Evolutionary conservation across 1,140 invertebrate genomes (phyloP), one percentile per base, ranked within the genome.

Genomic region (Brachionus rotundiformis): DNA sequence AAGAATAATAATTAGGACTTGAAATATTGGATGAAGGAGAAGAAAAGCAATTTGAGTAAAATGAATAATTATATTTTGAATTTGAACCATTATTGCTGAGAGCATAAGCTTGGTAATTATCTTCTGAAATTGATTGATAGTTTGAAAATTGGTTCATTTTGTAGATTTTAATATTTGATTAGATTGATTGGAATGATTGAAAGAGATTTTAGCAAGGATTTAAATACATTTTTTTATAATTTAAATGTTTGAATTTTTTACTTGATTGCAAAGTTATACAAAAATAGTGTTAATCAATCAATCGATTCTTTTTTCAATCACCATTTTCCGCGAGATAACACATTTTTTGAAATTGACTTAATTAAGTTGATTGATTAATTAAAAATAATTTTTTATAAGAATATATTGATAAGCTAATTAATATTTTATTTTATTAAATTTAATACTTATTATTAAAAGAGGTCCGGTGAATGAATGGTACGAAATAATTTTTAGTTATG

Each of bases 391-490:
- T 36, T 36, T 36, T 36, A 36, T 36, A 4, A 4, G 3, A 36
- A 4, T 36, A 4, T 36, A 36, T 36, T 36, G n/a, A n/a, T n/a
- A n/a, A n/a, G n/a, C n/a, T 36, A 3, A 36, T 36, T 36, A 4
- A 4, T 36, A 36, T 36, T 36, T 36, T 36, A 36, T 36, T 36
- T 36, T 36, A 4, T 36, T 4, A 49, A 6, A 5, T 49, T 19
- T n/a, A 49, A 49, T 0, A 59, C 25, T 27, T 0, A 29, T 63
- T 63, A 4, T 63, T 31, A 6, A 71, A 73, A 73, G 76, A 36
- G 76, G 76, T 19, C 91, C 92, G 23, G 92, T 94, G 27, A 81
- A 61, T 31, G 82, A 82, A 33, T 82, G 82, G 82, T 82, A 81
- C 23, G 49, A 77, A 25, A 82, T 80, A 13, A 77, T 82, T 47